These are phyloP conservation scores for Chaetogeoica ovagalla DNA, from an alignment of 2,888 invertebrate species.

Conservation along the genomic window DNA sequence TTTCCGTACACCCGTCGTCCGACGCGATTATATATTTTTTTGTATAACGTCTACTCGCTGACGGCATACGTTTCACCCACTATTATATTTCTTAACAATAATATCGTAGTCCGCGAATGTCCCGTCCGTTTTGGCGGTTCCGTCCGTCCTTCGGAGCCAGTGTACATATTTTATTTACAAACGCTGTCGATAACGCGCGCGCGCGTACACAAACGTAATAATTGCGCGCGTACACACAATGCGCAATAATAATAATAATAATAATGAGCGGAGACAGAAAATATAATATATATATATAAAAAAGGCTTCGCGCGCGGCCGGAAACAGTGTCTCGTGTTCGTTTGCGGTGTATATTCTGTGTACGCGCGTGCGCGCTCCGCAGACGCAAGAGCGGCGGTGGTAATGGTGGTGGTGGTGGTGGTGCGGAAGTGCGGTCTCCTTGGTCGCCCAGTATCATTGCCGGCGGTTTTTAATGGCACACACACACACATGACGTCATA, in stretches of 20 bases:
- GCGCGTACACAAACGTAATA: too few relatives aligned
- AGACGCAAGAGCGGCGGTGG: conserved; percentile 38
- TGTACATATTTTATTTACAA: too few relatives aligned
- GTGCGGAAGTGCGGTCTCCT: conserved; percentile 53
- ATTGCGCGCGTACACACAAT: neutral
- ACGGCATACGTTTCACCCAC: too few relatives aligned
- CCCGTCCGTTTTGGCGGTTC: too few relatives aligned
- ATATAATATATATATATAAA: neutral
- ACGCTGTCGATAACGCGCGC: too few relatives aligned
- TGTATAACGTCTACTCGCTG: too few relatives aligned
- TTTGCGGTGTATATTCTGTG: conserved; percentile 18
- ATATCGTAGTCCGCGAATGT: too few relatives aligned
- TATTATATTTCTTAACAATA: too few relatives aligned
- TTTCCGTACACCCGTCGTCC: too few relatives aligned
- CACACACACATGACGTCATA: conserved; percentile 42
- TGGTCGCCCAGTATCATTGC: conserved; percentile 42
- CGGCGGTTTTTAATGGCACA: conserved; percentile 49
- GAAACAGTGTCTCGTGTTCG: conserved; percentile 50
- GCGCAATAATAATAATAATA: neutral
- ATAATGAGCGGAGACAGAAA: neutral
- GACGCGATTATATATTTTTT: too few relatives aligned
- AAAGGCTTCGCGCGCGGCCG: conserved; percentile 51
- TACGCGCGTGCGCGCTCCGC: neutral
- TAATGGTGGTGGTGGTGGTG: conserved; percentile 33
- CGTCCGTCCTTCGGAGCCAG: too few relatives aligned